A percentile compares a stretch with the other conserved stretches of the same genome.
Evolutionary conservation across 2,797 vertebrate genomes (phyloP).

Genomic region (Amblyraja radiata): DNA sequence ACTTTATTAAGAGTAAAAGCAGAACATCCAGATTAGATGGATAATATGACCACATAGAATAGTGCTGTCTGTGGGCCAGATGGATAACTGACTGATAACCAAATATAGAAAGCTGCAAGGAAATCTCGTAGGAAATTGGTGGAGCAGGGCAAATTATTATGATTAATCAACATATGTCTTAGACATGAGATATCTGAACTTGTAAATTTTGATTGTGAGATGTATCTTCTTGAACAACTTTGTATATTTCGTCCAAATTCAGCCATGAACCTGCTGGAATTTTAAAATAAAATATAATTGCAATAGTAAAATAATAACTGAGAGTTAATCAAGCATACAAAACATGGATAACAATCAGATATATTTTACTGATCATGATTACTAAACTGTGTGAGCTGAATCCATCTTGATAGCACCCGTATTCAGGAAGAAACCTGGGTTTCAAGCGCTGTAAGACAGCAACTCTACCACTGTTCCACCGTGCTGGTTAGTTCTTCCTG

Average conservation of each 20-base stretch:
- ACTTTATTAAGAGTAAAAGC: not conserved
- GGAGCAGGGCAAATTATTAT: not conserved
- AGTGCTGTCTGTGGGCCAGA: not conserved
- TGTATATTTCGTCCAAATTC: not conserved
- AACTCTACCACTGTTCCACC: too few relatives aligned
- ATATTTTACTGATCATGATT: not conserved
- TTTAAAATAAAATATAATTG: not conserved
- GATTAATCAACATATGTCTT: not conserved
- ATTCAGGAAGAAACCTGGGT: too few relatives aligned
- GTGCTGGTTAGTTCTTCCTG: not conserved
- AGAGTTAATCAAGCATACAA: not conserved
- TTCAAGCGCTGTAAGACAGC: too few relatives aligned
- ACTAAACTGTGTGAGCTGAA: not conserved
- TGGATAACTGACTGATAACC: not conserved
- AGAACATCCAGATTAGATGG: not conserved
- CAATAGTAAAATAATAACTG: too few relatives aligned
- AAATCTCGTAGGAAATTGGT: not conserved
- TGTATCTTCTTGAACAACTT: not conserved
- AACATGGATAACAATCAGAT: not conserved
- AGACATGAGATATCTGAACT: not conserved
- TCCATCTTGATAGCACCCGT: not conserved
- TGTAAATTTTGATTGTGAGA: not conserved
- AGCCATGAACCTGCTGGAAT: not conserved
- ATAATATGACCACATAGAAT: not conserved
- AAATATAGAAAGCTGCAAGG: conserved; percentile 1